Evolutionary conservation across 2,888 invertebrate species (phyloP), one percentile per base, ranked within the genome.

Genomic region (Mamestra brassicae): DNA sequence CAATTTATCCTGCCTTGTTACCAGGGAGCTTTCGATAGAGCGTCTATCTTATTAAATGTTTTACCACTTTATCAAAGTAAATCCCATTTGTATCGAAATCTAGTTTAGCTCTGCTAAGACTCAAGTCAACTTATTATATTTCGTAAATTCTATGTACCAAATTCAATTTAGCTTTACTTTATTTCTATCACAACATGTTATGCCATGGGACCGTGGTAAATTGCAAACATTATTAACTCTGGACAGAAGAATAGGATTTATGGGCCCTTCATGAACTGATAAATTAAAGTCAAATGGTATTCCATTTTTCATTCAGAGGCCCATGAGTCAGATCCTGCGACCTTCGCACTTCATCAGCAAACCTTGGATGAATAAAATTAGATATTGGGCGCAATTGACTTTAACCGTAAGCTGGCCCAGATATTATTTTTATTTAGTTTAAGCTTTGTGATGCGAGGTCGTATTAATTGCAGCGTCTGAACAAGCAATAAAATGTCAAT

Each of bases 401-500:
- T 26, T 80, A 78, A 82, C 80, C 77, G 76, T 75, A 83, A 81
- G 78, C 76, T 80, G 85, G 69, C 78, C 80, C 76, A 88, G 73
- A 79, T 82, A 83, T 69, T 71, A 78, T 76, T 85, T 77, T 77
- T 76, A 74, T 85, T 83, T 68, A 71, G 72, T 78, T 72, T 76
- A 82, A 80, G 74, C 70, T 85, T 54, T 71, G 69, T 70, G 76
- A 68, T 61, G 69, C 87, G 84, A 90, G 90, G 90, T 74, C 89
- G 83, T 81, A 80, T 88, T 81, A 82, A 87, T 88, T 89, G 81
- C 78, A 80, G 69, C 79, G 85, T 82, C 84, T 85, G 83, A 42
- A 26, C 62, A 77, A 73, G 78, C 89, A 89, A 88, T 91, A 85
- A 88, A 86, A 82, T 87, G 85, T 86, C 85, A 89, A 91, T 90